Percentiles rank a stretch among this genome's conserved stretches.
Evolutionary conservation across 2,797 vertebrate species (phyloP).

Genomic region (Kryptopterus vitreolus): DNA sequence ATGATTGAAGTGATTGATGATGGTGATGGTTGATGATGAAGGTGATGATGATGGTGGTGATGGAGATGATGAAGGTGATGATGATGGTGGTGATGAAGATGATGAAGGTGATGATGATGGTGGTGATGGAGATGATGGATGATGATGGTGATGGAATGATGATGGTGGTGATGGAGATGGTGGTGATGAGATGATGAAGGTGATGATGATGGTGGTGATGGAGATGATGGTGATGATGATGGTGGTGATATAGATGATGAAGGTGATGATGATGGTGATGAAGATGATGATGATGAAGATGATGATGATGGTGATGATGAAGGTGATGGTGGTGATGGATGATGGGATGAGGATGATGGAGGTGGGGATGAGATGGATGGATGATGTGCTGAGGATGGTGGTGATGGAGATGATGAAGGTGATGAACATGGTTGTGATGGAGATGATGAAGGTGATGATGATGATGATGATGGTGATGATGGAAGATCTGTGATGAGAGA

Average conservation of each 20-base stretch:
- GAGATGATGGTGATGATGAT: not conserved
- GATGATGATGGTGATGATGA: not conserved
- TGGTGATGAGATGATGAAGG: no score
- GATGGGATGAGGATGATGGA: not conserved
- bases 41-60: conserved; percentile 66
- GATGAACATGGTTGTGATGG: no score
- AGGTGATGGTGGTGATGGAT: conserved; percentile 2
- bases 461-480: conserved; percentile 57
- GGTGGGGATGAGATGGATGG: no score
- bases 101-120: not conserved
- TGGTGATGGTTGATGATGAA: not conserved
- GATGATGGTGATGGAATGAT: not conserved
- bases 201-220: not conserved
- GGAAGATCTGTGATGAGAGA: no score
- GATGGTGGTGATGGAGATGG: conserved; percentile 1
- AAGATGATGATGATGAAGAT: not conserved
- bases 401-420: no score
- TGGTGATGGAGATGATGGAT: no score
- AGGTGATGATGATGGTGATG: not conserved
- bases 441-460: not conserved
- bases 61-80: no score
- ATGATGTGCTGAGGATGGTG: not conserved
- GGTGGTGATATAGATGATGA: no score
- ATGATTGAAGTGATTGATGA: no score
- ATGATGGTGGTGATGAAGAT: not conserved